Percentiles rank a stretch among this genome's conserved stretches.
These are phyloP conservation scores for Apamea anceps DNA, from an alignment of 2,888 invertebrate species.

Conservation along the genomic window DNA sequence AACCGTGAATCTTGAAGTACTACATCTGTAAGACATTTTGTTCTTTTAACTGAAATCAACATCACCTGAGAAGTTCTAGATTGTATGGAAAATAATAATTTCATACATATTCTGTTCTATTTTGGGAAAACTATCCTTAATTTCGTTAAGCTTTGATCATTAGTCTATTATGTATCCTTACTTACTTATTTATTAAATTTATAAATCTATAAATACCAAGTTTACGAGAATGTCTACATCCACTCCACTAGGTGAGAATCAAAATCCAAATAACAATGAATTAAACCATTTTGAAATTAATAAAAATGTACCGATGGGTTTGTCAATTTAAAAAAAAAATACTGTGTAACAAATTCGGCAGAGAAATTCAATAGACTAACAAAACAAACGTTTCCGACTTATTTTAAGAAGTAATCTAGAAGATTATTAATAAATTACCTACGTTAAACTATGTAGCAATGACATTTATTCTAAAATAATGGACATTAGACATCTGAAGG, in stretches of 20 bases:
- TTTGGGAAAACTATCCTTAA: not conserved
- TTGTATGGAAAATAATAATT: not conserved
- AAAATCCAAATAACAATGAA: not conserved
- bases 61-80: not conserved
- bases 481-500: constrained; percentile 20
- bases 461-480: constrained; percentile 36
- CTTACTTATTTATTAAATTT: not conserved
- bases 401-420: not conserved
- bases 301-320: not conserved
- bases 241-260: not conserved
- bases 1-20: not conserved
- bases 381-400: not conserved
- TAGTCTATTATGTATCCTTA: not conserved
- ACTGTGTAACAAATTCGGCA: not conserved
- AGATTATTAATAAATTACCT: constrained; percentile 8
- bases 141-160: constrained; percentile 21
- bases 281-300: not conserved
- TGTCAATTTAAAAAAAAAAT: too few relatives aligned
- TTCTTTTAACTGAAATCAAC: not conserved
- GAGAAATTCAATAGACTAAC: not conserved
- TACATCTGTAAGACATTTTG: constrained; percentile 10
- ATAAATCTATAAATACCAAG: not conserved
- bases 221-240: not conserved
- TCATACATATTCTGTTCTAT: not conserved
- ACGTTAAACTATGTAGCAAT: not conserved